Base-by-base conservation (phyloP, 2,113 vertebrate species). In the Dryoscopus gambensis region DNA sequence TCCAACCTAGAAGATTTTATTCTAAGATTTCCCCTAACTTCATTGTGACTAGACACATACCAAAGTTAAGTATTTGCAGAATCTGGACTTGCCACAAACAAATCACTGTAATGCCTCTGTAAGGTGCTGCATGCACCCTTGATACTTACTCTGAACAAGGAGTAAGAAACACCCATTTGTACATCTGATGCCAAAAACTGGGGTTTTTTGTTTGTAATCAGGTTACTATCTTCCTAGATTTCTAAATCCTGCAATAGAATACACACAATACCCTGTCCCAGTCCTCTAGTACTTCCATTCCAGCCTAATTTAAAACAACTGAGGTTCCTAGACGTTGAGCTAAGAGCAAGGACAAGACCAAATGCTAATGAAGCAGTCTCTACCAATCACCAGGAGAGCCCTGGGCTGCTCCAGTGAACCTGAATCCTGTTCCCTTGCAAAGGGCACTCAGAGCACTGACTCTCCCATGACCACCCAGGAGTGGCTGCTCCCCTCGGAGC, bases 1-100 rank as follows among this genome's bases (percentile, higher is more conserved):
- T 47, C 62, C 22, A 64, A 11, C 22, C 30, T 11, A 9, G 18
- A 11, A n/a, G 2, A 73, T 53, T 50, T 67, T 8, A 55, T 23
- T 53, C 57, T 17, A 10, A 19, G 17, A 30, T 22, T 33, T 60
- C 10, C 21, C 28, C 25, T 31, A 23, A 7, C 62, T n/a, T 77
- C 53, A 49, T 6, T 52, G 15, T 60, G n/a, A 73, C 46, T 35
- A n/a, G 11, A 56, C 28, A 21, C 0, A 0, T 13, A 47, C 27
- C 16, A 55, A 46, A 80, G 64, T 24, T 4, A 42, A 71, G 14
- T 25, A 53, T 40, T 73, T 77, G 55, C 22, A 77, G 47, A 69
- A 83, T 22, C 14, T 40, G 55, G 63, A 42, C 24, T 52, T 82
- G 31, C 5, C 18, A 62, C 1, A 4, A 64, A 57, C 5, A 24